A percentile compares a stretch with the other conserved stretches of the same genome.
Evolutionary conservation across 1,140 invertebrate genomes (phyloP).

Genomic region (Drosophila sproati): DNA sequence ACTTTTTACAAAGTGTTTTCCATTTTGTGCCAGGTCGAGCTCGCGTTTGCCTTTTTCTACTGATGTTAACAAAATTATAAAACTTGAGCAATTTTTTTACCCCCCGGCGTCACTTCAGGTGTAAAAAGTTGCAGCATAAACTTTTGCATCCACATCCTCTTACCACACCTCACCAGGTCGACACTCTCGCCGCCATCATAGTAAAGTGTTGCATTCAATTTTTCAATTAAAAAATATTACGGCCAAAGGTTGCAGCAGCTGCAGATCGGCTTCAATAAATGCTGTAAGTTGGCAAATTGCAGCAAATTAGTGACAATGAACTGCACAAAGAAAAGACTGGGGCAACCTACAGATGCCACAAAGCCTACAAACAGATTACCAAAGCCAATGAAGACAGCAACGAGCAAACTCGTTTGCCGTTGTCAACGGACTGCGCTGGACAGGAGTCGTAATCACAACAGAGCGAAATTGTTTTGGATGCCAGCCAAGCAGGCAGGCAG

Average conservation of each 20-base stretch:
- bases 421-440: slow-evolving; percentile 25
- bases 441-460: slow-evolving; percentile 59
- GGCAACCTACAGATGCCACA: background rate
- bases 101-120: slow-evolving; percentile 58
- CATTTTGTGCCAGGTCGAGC: slow-evolving; percentile 10
- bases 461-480: slow-evolving; percentile 80
- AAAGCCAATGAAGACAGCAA: slow-evolving; percentile 39
- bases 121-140: slow-evolving; percentile 71
- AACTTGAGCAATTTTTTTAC: slow-evolving; percentile 65
- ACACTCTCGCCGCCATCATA: background rate
- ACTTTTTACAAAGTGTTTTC: slow-evolving; percentile 58
- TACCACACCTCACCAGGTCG: background rate
- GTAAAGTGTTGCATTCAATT: slow-evolving; percentile 57
- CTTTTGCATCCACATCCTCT: slow-evolving; percentile 30
- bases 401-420: slow-evolving; percentile 34
- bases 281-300: slow-evolving; percentile 41
- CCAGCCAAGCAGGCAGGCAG: slow-evolving; percentile 39
- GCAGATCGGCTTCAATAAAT: slow-evolving; percentile 13
- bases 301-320: slow-evolving; percentile 44
- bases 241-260: background rate
- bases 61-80: slow-evolving; percentile 79
- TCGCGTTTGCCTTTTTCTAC: slow-evolving; percentile 38
- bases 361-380: slow-evolving; percentile 45
- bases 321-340: background rate
- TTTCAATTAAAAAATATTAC: slow-evolving; percentile 64